phyloP scores from a whole-genome alignment of 1,140 invertebrate genomes.

The Varroa destructor region DNA sequence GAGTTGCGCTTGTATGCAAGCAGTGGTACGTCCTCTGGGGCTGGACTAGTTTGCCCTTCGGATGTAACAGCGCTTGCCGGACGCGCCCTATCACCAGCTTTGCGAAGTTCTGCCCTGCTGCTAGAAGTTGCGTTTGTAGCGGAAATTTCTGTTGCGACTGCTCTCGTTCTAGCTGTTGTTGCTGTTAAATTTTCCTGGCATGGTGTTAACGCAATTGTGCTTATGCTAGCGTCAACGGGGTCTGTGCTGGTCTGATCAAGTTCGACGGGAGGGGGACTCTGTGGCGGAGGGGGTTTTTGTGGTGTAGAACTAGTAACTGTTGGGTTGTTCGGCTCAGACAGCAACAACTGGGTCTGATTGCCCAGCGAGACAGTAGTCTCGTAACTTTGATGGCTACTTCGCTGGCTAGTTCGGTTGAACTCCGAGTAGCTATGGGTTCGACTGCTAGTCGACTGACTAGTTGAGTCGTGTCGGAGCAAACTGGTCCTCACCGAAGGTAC shows the following conservation, averaged over 20 bases:
- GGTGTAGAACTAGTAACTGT: neutral
- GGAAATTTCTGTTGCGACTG: neutral
- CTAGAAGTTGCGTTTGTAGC: no score
- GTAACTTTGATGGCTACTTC: neutral
- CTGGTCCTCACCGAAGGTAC: conserved; percentile 26
- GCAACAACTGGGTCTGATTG: neutral
- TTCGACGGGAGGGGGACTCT: neutral
- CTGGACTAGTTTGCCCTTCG: no score
- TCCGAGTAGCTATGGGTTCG: no score
- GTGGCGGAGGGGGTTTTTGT: conserved; percentile 8
- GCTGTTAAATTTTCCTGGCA: neutral
- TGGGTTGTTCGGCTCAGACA: neutral
- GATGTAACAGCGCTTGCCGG: no score
- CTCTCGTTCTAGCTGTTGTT: neutral
- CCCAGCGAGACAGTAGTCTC: neutral
- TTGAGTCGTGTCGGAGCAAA: conserved; percentile 10
- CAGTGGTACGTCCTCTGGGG: no score
- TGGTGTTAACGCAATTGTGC: neutral
- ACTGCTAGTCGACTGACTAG: neutral
- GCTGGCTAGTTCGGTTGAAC: neutral
- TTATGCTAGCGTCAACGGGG: neutral
- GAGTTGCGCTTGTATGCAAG: no score
- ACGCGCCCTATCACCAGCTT: no score
- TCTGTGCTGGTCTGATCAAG: no score
- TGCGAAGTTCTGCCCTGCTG: no score